Percentiles rank a stretch among this genome's conserved stretches.
Conservation (phyloP, 2,113 vertebrate genomes). For the Trichomycterus rosablanca region DNA sequence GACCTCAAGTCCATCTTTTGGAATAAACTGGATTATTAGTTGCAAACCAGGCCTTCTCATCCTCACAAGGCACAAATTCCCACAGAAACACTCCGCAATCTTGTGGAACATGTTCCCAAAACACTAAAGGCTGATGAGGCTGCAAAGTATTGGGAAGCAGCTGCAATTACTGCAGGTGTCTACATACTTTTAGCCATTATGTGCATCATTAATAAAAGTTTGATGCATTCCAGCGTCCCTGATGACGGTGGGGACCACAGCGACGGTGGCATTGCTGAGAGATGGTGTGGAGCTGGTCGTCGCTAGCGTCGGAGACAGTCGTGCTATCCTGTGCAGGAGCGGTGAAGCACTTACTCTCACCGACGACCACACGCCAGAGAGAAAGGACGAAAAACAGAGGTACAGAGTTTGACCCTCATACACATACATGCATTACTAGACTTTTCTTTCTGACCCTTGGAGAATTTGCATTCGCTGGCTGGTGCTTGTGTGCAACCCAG, state of each 20-base stretch:
- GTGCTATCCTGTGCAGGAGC: conserved; percentile 88
- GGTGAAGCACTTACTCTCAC: conserved; percentile 72
- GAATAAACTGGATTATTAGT: no score
- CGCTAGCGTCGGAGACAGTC: conserved; percentile 92
- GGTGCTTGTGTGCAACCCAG: not conserved
- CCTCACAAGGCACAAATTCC: no score
- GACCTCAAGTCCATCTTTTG: no score
- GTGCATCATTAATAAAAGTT: no score
- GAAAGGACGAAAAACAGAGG: conserved; percentile 39
- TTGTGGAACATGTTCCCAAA: no score
- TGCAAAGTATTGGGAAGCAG: no score
- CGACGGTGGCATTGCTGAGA: conserved; percentile 90
- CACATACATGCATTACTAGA: not conserved
- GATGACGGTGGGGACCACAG: conserved; percentile 81
- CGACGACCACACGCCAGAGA: conserved; percentile 26
- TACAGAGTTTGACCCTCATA: not conserved
- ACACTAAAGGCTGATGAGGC: no score
- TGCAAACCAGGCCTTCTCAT: no score
- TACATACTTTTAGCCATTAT: no score
- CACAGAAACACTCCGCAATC: no score
- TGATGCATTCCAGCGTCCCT: conserved; percentile 21
- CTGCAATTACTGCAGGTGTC: no score
- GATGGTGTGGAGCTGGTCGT: conserved; percentile 95
- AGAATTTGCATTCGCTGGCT: conserved; percentile 6
- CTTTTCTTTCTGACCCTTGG: not conserved